Evolutionary conservation across 2,113 vertebrate genomes (phyloP).

Genomic region (Salminus brasiliensis): DNA sequence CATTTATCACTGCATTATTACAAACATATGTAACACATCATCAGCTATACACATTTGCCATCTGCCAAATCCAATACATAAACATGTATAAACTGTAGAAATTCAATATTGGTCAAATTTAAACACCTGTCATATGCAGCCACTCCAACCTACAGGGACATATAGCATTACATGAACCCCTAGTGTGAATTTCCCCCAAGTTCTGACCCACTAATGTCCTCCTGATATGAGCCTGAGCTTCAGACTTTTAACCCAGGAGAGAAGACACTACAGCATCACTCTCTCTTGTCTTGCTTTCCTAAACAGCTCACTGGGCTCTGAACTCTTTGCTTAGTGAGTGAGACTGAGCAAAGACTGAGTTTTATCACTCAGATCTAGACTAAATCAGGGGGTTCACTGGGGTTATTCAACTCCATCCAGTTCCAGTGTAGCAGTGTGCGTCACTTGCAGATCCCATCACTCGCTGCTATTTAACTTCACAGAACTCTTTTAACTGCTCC

Average conservation of each 20-base stretch:
- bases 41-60: no score
- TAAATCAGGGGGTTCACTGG: not conserved
- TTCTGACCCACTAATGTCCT: not conserved
- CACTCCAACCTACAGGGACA: not conserved
- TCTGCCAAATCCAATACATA: no score
- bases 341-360: not conserved
- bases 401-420: not conserved
- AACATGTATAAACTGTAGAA: no score
- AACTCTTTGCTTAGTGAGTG: not conserved
- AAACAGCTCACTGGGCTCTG: not conserved
- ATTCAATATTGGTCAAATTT: no score
- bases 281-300: not conserved
- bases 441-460: not conserved
- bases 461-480: not conserved
- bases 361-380: not conserved
- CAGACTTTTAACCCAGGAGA: not conserved
- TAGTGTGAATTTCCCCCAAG: not conserved
- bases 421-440: not conserved
- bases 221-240: constrained; percentile 1
- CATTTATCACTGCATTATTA: no score
- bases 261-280: not conserved
- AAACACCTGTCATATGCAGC: no score
- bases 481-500: not conserved
- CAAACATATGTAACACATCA: no score
- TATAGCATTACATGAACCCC: not conserved